Evolutionary conservation across 2,797 vertebrate genomes (phyloP), one percentile per base, ranked within the genome.

Genomic region (Alfaro cultratus): DNA sequence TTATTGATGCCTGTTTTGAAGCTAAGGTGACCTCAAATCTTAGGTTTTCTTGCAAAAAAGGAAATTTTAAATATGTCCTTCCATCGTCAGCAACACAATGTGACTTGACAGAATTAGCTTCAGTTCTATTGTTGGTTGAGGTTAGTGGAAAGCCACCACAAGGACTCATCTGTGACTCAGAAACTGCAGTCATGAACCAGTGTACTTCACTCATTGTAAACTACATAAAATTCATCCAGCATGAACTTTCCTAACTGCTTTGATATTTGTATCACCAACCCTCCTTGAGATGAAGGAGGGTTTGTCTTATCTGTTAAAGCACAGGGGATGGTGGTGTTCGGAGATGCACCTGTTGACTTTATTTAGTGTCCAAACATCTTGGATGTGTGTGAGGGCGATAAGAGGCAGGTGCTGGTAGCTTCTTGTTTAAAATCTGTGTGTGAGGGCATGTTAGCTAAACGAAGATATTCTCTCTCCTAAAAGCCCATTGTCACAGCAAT

Each of bases 291-390:
- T 55, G 76, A 74, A 64, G 76, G 39, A 26, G 49, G 47, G 1
- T 83, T 86, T 51, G 49, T 80, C 64, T 87, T 86, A 83, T 89
- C 79, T 80, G n/a, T 47, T 9, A 4, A 46, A 72, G 64, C 36
- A 41, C 10, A 77, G 77, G 77, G 60, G 79, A 81, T 81, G 80
- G 49, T 80, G 84, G 84, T 0, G 0, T 77, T 83, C 26, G 47
- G 86, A 87, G 78, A 90, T 1, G 64, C 79, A 70, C 74, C n/a
- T 23, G 1, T 45, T 77, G 72, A 85, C 89, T 92, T 82, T 94
- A 85, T 95, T 95, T 93, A 87, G 80, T 72, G 26, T 89, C 84
- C 82, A 94, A 94, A 94, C 92, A 95, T 31, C 82, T 83, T 46
- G 41, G 71, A 72, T 83, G 82, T 87, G 80, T 78, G 87, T 91